Evolutionary conservation across 2,113 vertebrate genomes (phyloP).

Genomic region (Oxygymnocypris stewartii): DNA sequence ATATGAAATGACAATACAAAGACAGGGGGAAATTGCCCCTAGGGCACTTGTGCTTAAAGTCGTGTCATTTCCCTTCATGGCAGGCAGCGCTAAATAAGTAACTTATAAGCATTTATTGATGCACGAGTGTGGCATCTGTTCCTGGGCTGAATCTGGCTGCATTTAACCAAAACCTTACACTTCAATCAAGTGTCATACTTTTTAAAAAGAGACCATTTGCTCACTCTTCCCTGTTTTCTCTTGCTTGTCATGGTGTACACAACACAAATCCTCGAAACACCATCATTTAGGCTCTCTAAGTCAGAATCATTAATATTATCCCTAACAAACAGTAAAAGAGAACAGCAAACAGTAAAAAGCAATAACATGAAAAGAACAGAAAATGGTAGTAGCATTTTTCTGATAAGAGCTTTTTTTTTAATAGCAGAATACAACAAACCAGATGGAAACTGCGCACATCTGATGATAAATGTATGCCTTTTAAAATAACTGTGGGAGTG

Average conservation of each 20-base stretch:
- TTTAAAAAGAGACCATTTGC: conserved; percentile 61
- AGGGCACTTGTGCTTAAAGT: conserved; percentile 76
- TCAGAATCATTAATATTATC: conserved; percentile 65
- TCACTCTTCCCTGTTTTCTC: conserved; percentile 41
- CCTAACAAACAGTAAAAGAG: conserved; percentile 42
- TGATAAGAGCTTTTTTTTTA: neutral
- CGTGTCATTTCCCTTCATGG: conserved; percentile 80
- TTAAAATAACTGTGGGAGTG: neutral
- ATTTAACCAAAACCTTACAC: conserved; percentile 76
- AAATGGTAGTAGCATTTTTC: conserved; percentile 51
- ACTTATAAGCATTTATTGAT: conserved; percentile 83
- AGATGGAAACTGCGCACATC: neutral
- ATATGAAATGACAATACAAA: conserved; percentile 82
- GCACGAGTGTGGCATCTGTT: conserved; percentile 81
- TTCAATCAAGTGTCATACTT: conserved; percentile 73
- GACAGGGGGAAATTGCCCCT: conserved; percentile 70
- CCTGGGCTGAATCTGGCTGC: conserved; percentile 70
- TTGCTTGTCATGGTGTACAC: conserved; percentile 69
- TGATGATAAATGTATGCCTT: neutral
- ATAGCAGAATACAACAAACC: neutral
- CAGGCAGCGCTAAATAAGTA: conserved; percentile 80
- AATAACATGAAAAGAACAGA: neutral
- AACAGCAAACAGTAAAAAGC: conserved; percentile 46
- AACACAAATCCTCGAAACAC: conserved; percentile 63
- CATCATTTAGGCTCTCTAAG: conserved; percentile 71